Conservation (phyloP, 2,797 vertebrate genomes). For the Gephyroberyx darwinii region DNA sequence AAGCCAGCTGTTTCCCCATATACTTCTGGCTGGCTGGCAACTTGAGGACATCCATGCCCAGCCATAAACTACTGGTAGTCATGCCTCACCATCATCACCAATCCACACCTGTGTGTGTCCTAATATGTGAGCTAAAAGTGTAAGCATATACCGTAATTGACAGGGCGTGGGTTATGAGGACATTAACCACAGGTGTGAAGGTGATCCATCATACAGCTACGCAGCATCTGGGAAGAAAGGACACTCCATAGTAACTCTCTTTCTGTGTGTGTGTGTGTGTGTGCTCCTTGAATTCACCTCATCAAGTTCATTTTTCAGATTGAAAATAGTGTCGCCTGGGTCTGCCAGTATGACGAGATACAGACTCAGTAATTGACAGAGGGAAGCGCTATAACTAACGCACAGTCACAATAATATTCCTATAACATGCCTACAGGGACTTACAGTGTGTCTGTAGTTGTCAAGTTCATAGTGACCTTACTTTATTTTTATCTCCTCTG, state of each 20-base stretch:
- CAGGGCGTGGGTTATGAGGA: not conserved
- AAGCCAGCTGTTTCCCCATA: conserved; percentile 62
- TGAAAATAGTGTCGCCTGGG: conserved; percentile 12
- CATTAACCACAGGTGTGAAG: conserved; percentile 20
- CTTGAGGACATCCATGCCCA: conserved; percentile 29
- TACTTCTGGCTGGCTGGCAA: conserved; percentile 32
- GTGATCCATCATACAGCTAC: conserved; percentile 7
- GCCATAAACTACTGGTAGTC: conserved; percentile 52
- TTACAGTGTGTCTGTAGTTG: not conserved
- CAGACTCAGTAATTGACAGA: conserved; percentile 39
- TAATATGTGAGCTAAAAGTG: conserved; percentile 44
- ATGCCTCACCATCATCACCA: conserved; percentile 59
- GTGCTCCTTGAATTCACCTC: not conserved
- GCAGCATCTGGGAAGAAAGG: not conserved
- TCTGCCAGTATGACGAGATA: conserved; percentile 16
- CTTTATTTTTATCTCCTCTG: conserved; percentile 10
- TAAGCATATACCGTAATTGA: conserved; percentile 46
- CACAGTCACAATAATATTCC: conserved; percentile 21
- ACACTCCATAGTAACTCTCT: not conserved
- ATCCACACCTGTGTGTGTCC: conserved; percentile 61
- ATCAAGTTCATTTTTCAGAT: conserved; percentile 33
- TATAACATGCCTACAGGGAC: not conserved
- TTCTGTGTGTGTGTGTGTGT: not conserved
- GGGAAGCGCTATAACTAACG: conserved; percentile 57
- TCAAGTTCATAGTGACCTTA: conserved; percentile 10